Conservation (phyloP, 2,888 invertebrate genomes). For the Eucera pruinosa region DNA sequence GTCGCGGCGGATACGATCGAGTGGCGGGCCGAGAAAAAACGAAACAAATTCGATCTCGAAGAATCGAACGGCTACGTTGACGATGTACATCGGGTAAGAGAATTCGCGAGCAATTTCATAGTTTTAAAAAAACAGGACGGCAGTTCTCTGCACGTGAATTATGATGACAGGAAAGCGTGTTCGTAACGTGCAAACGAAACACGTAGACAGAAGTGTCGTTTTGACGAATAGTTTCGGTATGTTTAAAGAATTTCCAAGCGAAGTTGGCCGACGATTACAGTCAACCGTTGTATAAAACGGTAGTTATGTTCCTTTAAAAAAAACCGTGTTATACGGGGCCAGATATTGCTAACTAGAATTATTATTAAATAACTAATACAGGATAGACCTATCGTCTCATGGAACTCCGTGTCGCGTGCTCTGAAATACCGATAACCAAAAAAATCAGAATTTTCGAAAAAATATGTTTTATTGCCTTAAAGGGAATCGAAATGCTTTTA, state of each 20-base stretch:
- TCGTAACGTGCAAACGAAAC: not conserved
- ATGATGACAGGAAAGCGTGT: not conserved
- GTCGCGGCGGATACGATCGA: conserved; percentile 29
- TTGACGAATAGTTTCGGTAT: conserved; percentile 12
- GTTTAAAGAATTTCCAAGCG: conserved; percentile 3
- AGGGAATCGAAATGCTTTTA: too few relatives aligned
- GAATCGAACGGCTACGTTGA: conserved; percentile 3
- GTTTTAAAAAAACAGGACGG: not conserved
- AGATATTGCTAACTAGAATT: too few relatives aligned
- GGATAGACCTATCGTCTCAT: too few relatives aligned
- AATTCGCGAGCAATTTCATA: not conserved
- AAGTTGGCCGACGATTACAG: too few relatives aligned
- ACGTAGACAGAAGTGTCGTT: not conserved
- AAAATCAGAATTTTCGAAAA: too few relatives aligned
- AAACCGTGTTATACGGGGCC: too few relatives aligned
- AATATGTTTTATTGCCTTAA: too few relatives aligned
- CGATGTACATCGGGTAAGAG: not conserved
- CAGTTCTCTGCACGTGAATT: not conserved
- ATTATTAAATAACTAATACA: too few relatives aligned
- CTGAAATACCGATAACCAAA: too few relatives aligned
- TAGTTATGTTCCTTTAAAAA: too few relatives aligned
- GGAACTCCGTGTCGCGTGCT: too few relatives aligned
- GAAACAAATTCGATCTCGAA: conserved; percentile 35
- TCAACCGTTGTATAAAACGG: too few relatives aligned
- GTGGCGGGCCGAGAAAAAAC: not conserved